Evolutionary conservation across 1,140 invertebrate genomes (phyloP).

Genomic region (Lordiphosa mommai): DNA sequence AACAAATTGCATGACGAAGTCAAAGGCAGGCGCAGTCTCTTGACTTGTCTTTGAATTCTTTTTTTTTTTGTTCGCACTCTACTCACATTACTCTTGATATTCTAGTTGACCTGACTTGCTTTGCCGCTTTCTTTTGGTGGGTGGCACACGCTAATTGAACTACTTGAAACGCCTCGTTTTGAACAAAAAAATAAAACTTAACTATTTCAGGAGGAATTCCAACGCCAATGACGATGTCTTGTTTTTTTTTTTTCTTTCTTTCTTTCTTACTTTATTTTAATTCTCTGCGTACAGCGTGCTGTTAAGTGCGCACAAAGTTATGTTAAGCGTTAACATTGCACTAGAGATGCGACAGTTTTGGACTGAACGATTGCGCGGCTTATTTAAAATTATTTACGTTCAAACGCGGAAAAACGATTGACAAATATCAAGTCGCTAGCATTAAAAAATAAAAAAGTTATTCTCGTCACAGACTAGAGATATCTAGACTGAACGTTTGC

Average conservation of each 20-base stretch:
- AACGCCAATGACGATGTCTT: slow-evolving; percentile 40
- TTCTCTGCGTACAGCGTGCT: background rate
- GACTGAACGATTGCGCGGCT: too few species aligned
- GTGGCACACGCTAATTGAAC: background rate
- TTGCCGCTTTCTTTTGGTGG: slow-evolving; percentile 10
- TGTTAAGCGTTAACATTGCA: too few species aligned
- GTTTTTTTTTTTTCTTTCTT: slow-evolving; percentile 30
- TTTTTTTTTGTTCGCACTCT: slow-evolving; percentile 19
- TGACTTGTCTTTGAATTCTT: background rate
- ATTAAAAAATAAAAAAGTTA: too few species aligned
- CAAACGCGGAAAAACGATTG: too few species aligned
- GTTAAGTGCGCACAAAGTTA: too few species aligned
- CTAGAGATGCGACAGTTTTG: too few species aligned
- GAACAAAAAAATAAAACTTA: slow-evolving; percentile 30
- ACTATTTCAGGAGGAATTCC: slow-evolving; percentile 33
- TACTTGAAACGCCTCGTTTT: background rate
- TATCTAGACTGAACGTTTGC: too few species aligned
- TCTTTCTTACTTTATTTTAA: slow-evolving; percentile 13
- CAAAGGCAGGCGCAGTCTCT: background rate
- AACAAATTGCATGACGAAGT: slow-evolving; percentile 49
- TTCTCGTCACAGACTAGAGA: too few species aligned
- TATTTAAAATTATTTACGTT: too few species aligned
- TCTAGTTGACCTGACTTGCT: too few species aligned
- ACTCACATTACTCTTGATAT: slow-evolving; percentile 42
- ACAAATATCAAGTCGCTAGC: too few species aligned